A percentile compares a stretch with the other conserved stretches of the same genome.
These are phyloP conservation scores for Pandemis corylana DNA, from an alignment of 2,888 invertebrate genomes.

Conservation along the genomic window DNA sequence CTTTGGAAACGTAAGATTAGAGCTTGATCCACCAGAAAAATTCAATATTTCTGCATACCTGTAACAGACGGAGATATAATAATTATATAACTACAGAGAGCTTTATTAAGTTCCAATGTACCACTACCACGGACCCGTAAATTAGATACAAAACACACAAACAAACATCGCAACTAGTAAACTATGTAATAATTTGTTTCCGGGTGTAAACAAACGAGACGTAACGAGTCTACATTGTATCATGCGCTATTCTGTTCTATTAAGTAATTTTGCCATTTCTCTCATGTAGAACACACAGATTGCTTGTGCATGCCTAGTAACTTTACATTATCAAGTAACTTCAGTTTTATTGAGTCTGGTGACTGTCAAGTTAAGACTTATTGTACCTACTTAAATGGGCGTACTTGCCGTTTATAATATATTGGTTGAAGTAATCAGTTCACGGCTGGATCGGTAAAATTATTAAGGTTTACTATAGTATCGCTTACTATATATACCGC, in stretches of 20 bases:
- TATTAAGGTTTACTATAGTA: neutral
- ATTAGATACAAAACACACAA: conserved; percentile 11
- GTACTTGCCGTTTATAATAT: neutral
- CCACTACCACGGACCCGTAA: conserved; percentile 5
- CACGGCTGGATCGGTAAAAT: conserved; percentile 1
- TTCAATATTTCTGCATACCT: conserved; percentile 65
- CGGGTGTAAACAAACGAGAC: conserved; percentile 15
- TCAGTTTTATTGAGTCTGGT: conserved; percentile 15
- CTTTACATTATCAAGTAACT: conserved; percentile 11
- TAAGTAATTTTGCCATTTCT: conserved; percentile 6
- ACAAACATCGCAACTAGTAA: conserved; percentile 22
- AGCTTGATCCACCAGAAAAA: conserved; percentile 72
- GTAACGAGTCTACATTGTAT: conserved; percentile 4
- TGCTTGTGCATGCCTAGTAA: neutral
- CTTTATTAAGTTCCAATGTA: neutral
- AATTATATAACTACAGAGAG: conserved; percentile 20
- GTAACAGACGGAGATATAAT: conserved; percentile 48
- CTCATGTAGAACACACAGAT: neutral
- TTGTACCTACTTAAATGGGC: conserved; percentile 14
- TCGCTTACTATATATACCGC: neutral
- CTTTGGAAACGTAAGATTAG: conserved; percentile 81
- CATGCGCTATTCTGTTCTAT: neutral
- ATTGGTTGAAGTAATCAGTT: neutral
- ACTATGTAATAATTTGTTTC: conserved; percentile 20
- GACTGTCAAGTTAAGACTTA: neutral